These are phyloP conservation scores for Chydorus sphaericus DNA, from an alignment of 2,888 invertebrate species.

Conservation along the genomic window DNA sequence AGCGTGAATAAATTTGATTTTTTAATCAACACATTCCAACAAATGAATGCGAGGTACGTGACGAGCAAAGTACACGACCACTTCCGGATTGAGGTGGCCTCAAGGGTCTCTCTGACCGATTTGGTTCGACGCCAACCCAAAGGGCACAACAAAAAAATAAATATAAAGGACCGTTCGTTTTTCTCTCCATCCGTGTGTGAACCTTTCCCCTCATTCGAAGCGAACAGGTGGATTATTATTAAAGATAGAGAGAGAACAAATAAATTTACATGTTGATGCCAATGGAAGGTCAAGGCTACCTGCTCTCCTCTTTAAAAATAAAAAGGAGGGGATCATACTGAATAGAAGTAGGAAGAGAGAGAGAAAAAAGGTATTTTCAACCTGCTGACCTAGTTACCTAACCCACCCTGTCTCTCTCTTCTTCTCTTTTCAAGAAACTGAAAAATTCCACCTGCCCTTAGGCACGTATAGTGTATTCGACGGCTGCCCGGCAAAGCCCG, in stretches of 20 bases:
- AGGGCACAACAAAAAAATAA: too few species aligned
- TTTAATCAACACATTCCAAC: background rate
- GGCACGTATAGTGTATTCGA: too few species aligned
- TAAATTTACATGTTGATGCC: too few species aligned
- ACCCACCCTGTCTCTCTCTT: background rate
- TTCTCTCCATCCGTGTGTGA: too few species aligned
- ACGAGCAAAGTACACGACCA: background rate
- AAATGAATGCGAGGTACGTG: background rate
- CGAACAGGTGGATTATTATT: too few species aligned
- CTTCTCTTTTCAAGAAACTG: background rate
- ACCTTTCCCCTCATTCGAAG: too few species aligned
- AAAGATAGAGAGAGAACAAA: too few species aligned
- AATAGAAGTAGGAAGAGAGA: background rate
- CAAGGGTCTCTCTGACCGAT: background rate
- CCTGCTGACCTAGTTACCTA: conserved; percentile 13
- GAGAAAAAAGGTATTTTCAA: conserved; percentile 6
- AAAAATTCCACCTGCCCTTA: background rate
- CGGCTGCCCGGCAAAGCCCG: too few species aligned
- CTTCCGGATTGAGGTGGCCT: conserved; percentile 5
- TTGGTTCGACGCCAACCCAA: background rate
- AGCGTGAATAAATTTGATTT: background rate
- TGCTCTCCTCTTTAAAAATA: background rate
- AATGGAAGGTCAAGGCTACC: conserved; percentile 4
- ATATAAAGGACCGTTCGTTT: too few species aligned
- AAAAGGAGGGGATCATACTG: background rate